phyloP scores from a whole-genome alignment of 2,797 vertebrate genomes.

The Siniperca undulata region DNA sequence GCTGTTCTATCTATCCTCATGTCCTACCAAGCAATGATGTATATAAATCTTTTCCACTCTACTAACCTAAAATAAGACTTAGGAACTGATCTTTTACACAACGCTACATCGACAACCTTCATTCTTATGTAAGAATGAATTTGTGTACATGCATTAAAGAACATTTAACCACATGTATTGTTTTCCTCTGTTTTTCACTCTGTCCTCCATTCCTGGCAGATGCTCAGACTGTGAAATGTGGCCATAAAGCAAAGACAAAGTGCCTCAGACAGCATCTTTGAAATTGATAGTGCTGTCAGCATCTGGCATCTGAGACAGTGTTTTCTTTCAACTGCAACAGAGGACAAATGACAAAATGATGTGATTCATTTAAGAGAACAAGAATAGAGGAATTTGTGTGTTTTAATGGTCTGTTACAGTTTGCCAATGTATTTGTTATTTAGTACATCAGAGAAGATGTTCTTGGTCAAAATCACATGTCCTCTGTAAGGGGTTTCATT shows the following conservation, averaged over 20 bases:
- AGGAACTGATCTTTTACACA: conserved; percentile 25
- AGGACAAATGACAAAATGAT: background rate
- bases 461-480: background rate
- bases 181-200: conserved; percentile 14
- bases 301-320: background rate
- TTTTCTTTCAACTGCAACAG: conserved; percentile 8
- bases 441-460: background rate
- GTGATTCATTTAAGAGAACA: background rate
- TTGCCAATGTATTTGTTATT: background rate
- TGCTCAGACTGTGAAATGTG: conserved; percentile 4
- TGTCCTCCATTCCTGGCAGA: background rate
- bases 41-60: conserved; percentile 3
- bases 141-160: conserved; percentile 65
- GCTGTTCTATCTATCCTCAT: background rate
- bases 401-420: background rate
- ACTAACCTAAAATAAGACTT: conserved; percentile 2
- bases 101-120: background rate
- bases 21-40: conserved; percentile 1
- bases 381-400: background rate
- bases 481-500: background rate
- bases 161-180: conserved; percentile 41
- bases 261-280: conserved; percentile 37
- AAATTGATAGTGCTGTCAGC: conserved; percentile 28
- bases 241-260: conserved; percentile 32
- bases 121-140: conserved; percentile 28